Evolutionary conservation across 2,888 invertebrate species (phyloP).

Genomic region (Drosophila sordidula): DNA sequence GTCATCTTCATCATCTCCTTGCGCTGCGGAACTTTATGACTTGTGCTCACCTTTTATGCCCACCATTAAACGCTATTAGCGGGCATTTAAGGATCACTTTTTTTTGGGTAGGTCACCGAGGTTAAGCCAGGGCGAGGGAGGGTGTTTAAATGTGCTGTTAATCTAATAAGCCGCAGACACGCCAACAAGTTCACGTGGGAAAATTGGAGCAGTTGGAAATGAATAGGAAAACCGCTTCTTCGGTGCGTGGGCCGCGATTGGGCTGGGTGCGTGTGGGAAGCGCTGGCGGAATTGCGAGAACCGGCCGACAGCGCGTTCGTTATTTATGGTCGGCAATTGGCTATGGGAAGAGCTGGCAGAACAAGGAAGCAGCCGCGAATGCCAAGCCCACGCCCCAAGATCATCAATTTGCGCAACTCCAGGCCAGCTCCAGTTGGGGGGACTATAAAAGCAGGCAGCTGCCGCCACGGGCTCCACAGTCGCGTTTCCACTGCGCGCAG

Average conservation of each 20-base stretch:
- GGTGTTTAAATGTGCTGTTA: constrained; percentile 67
- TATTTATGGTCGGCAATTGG: constrained; percentile 77
- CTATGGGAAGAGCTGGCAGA: constrained; percentile 66
- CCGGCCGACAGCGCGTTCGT: constrained; percentile 24
- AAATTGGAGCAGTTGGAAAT: constrained; percentile 73
- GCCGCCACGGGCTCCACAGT: constrained; percentile 50
- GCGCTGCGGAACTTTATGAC: constrained; percentile 70
- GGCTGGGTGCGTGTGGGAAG: constrained; percentile 83
- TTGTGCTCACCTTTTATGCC: constrained; percentile 76
- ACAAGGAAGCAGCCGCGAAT: constrained; percentile 40
- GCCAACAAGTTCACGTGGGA: constrained; percentile 84
- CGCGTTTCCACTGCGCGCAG: constrained; percentile 5
- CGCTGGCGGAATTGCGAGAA: constrained; percentile 2
- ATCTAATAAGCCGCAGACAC: constrained; percentile 82
- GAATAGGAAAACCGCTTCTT: constrained; percentile 26
- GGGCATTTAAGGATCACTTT: constrained; percentile 73
- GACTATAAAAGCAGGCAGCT: constrained; percentile 65
- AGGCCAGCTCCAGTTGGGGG: constrained; percentile 25
- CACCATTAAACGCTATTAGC: constrained; percentile 80
- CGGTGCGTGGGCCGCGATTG: constrained; percentile 36
- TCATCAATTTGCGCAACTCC: constrained; percentile 66
- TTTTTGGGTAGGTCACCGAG: constrained; percentile 16
- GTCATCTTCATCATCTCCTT: constrained; percentile 31
- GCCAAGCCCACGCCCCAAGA: constrained; percentile 45
- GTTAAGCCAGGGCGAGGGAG: constrained; percentile 37